Evolutionary conservation across 1,140 invertebrate species (phyloP), one percentile per base, ranked within the genome.

Genomic region (Diuraphis noxia): DNA sequence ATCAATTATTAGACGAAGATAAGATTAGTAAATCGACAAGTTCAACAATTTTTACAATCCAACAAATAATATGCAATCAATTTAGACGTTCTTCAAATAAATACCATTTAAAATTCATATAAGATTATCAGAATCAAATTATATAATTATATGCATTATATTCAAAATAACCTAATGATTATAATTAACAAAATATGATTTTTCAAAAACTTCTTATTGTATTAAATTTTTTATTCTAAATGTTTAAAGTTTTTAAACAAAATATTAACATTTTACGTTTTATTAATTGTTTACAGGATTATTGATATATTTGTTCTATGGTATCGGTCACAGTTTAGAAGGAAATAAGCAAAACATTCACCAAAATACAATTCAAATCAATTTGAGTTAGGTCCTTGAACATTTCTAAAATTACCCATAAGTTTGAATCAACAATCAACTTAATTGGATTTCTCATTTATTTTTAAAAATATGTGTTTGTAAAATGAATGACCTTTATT

Each of bases 221-320:
- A 72, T 72, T 72, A n/a, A n/a, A 10, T 72, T 72, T 13, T 72
- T n/a, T 72, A 72, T 72, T 72, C n/a, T 17, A 72, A 56, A 63
- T 72, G 13, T 72, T 72, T 72, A 72, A 13, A n/a, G n/a, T n/a
- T n/a, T n/a, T n/a, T n/a, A n/a, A n/a, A n/a, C n/a, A n/a, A n/a
- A n/a, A n/a, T n/a, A n/a, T 72, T 72, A 72, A n/a, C 4, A n/a
- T 72, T 13, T n/a, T 72, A n/a, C 7, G 19, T 63, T 13, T 3
- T 56, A 0, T 17, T 72, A n/a, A n/a, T n/a, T 52, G 30, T 43
- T 40, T 46, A 72, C 43, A 92, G 91, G 91, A 49, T 36, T 92
- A 8, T 46, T 88, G 40, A 92, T 92, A 40, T 92, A 92, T 46
- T 88, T 92, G 43, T 92, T 85, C 25, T 92, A 92, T 34, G 84